Percentiles rank a stretch among this genome's conserved stretches.
phyloP scores from a whole-genome alignment of 2,797 vertebrate species.

The Siniperca obscura region DNA sequence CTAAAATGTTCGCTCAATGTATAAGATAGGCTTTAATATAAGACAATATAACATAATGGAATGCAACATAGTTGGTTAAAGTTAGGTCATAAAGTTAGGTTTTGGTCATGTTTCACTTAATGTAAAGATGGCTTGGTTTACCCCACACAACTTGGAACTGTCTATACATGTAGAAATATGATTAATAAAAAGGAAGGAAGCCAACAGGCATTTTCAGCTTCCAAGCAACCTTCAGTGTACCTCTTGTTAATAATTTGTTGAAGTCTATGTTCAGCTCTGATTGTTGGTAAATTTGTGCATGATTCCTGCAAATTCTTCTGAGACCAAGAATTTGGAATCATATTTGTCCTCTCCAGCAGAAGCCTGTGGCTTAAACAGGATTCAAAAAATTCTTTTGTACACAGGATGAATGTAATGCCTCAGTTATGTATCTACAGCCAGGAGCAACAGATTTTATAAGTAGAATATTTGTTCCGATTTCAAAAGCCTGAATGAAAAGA shows the following conservation, averaged over 20 bases:
- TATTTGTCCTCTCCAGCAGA: not conserved
- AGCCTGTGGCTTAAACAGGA: not conserved
- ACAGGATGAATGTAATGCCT: constrained; percentile 29
- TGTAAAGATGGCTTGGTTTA: not conserved
- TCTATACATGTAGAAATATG: not conserved
- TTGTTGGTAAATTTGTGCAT: not conserved
- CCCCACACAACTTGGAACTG: not conserved
- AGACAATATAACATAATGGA: not conserved
- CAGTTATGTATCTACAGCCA: constrained; percentile 45
- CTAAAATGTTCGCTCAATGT: not conserved
- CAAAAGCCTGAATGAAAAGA: constrained; percentile 40
- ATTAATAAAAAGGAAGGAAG: not conserved
- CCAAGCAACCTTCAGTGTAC: too few relatives aligned
- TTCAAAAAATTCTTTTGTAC: constrained; percentile 49
- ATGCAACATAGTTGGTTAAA: not conserved
- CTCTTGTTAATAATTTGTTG: not conserved
- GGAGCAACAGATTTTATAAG: constrained; percentile 36
- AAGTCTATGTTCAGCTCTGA: not conserved
- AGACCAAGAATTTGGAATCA: not conserved
- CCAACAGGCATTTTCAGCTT: not conserved
- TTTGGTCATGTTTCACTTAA: not conserved
- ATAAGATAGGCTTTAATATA: not conserved
- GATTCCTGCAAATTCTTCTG: constrained; percentile 1
- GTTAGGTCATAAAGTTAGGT: too few relatives aligned
- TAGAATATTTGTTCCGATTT: constrained; percentile 41